A percentile compares a stretch with the other conserved stretches of the same genome.
Evolutionary conservation across 2,113 vertebrate species (phyloP).

Genomic region (Pungitius pungitius): DNA sequence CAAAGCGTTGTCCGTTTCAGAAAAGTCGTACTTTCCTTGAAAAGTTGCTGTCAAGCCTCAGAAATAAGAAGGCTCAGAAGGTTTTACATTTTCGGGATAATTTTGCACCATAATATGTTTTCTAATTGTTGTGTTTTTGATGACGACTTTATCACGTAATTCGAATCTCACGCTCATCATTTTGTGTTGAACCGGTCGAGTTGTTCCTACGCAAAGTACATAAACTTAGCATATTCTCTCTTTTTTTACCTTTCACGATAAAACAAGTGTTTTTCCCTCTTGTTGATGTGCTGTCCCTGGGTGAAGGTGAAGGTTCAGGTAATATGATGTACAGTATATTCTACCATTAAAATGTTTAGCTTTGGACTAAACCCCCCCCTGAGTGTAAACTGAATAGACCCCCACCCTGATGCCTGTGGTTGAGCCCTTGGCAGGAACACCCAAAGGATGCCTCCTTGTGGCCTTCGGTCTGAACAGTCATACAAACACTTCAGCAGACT

Average conservation of each 20-base stretch:
- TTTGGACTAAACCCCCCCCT: slow-evolving; percentile 47
- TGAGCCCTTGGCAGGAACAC: slow-evolving; percentile 61
- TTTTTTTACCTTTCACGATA: background rate
- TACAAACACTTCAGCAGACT: background rate
- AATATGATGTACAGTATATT: slow-evolving; percentile 1
- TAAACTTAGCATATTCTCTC: background rate
- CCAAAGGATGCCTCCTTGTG: slow-evolving; percentile 32
- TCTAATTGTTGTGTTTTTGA: background rate
- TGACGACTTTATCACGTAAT: background rate
- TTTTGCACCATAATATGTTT: background rate
- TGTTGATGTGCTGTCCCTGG: background rate
- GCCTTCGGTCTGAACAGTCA: slow-evolving; percentile 34
- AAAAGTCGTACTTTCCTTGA: background rate
- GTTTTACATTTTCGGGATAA: background rate
- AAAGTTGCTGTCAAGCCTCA: background rate
- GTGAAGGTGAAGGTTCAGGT: background rate
- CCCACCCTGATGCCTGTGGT: slow-evolving; percentile 20
- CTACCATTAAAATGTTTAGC: slow-evolving; percentile 6
- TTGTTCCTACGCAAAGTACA: background rate
- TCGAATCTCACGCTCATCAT: background rate
- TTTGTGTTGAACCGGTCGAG: background rate
- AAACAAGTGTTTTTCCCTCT: background rate
- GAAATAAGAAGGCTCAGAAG: background rate
- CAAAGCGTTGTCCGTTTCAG: background rate
- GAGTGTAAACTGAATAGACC: slow-evolving; percentile 60